Base-by-base conservation (phyloP, 2,797 vertebrate genomes). In the Sebastes cheni region DNA sequence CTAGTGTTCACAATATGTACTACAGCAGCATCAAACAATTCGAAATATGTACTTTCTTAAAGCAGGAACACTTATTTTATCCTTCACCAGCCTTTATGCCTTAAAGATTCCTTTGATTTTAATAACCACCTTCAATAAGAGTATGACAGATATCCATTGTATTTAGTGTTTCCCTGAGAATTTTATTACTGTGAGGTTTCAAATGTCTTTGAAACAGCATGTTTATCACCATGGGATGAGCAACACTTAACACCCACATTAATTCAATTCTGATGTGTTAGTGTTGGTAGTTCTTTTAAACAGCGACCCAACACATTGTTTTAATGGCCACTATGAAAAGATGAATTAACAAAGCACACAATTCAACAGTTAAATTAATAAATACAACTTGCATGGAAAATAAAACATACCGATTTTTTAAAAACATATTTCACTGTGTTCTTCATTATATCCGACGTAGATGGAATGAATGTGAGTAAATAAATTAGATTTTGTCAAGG, bases 1-100 rank as follows among this genome's bases (percentile, higher is more conserved):
- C 93, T 39, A 67, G 86, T 88, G 93, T 75, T 78, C 0, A 64
- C 77, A 73, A 59, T 8, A 68, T 12, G 30, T 27, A 87, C 64
- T 79, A 71, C 82, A 88, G 46, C 18, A 27, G 25, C 9, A 61
- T 18, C 25, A 55, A 36, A 25, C 25, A 11, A 42, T 6, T 8
- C 5, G 1, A 39, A 14, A 9, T 22, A 1, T 67, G 22, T 25
- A 18, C 8, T 30, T 27, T 50, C 60, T 68, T 2, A 8, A 61
- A 65, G 18, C 10, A 54, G 13, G 20, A 66, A 42, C 22, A 73
- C 12, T 2, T 13, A 14, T 61, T 64, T 36, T 13, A 39, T 30
- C 1, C 32, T 30, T 78, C 3, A 46, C 3, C 22, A 23, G 11
- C 16, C 12, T 46, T 59, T n/a, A 59, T 5, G 1, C n/a, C 12